Base-by-base conservation (phyloP, 2,888 invertebrate species). In the Tetranychus truncatus region DNA sequence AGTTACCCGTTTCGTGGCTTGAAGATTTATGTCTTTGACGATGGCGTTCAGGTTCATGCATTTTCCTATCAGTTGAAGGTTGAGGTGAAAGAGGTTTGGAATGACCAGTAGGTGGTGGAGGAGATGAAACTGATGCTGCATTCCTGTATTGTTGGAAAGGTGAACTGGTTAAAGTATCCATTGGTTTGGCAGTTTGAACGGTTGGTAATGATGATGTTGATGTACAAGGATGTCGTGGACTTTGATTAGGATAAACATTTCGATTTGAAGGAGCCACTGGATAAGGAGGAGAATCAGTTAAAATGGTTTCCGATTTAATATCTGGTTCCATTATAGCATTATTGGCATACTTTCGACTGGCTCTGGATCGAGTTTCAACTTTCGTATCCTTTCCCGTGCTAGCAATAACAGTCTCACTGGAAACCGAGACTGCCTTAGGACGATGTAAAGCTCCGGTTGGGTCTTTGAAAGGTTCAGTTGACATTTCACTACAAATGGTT, bases 371-470 rank as follows among this genome's bases (percentile, higher is more conserved):
- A 21, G 77, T 77, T 44, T 74, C 69, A 6, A 77, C 72, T 18
- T 66, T 76, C 6, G 69, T 72, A 24, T 77, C 75, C 6, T 72
- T 74, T 46, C 76, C 76, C 21, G 45, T 72, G n/a, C 66, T 74
- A 6, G 74, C 74, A 66, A 77, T 76, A 18, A 76, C 34, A 11
- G 77, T 77, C 67, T 77, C 77, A 45, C 74, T 76, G 21, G 76
- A 66, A 74, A 76, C 44, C 34, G 74, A 71, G 24, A 76, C 71
- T 11, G 74, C 20, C 71, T 74, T 69, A 1, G 72, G 76, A 20
- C 65, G 66, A 44, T 74, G 73, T 65, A 71, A 21, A 18, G 15
- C 67, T 11, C 77, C 77, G 0, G 67, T 44, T 46, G 55, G 71
- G 72, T 76, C 71, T 71, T 76, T 76, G 45, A 73, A 73, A n/a